Conservation (phyloP, 2,888 invertebrate genomes). For the Lycia hirtaria region DNA sequence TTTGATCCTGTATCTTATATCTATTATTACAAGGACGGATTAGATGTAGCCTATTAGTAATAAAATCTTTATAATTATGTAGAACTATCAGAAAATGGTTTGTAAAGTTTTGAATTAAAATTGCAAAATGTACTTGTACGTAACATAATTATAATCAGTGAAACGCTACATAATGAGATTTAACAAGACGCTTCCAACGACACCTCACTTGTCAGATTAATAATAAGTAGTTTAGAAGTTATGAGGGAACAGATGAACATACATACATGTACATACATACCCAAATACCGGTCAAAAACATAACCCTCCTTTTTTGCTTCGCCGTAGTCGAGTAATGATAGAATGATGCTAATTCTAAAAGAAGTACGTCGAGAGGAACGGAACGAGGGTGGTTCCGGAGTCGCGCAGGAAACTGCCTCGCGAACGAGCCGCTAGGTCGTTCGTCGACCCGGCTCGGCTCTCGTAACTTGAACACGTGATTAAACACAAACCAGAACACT, state of each 20-base stretch:
- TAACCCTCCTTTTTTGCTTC: neutral
- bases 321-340: neutral
- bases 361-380: constrained; percentile 39
- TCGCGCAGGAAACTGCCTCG: constrained; percentile 57
- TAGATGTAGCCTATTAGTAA: neutral
- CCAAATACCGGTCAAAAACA: too few relatives aligned
- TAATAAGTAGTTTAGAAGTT: too few relatives aligned
- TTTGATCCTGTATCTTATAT: neutral
- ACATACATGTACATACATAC: too few relatives aligned
- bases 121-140: neutral
- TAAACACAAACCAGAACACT: neutral
- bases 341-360: neutral
- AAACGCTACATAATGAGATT: too few relatives aligned
- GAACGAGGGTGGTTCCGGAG: constrained; percentile 49
- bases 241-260: too few relatives aligned
- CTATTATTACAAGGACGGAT: neutral
- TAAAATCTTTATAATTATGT: too few relatives aligned
- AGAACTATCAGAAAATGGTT: too few relatives aligned
- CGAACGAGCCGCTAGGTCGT: constrained; percentile 80
- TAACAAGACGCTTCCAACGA: too few relatives aligned
- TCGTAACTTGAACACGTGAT: constrained; percentile 31
- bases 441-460: constrained; percentile 68
- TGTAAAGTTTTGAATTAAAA: neutral
- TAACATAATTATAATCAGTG: too few relatives aligned
- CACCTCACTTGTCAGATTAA: too few relatives aligned